phyloP scores from a whole-genome alignment of 2,797 vertebrate species.

The Poecile montanus region DNA sequence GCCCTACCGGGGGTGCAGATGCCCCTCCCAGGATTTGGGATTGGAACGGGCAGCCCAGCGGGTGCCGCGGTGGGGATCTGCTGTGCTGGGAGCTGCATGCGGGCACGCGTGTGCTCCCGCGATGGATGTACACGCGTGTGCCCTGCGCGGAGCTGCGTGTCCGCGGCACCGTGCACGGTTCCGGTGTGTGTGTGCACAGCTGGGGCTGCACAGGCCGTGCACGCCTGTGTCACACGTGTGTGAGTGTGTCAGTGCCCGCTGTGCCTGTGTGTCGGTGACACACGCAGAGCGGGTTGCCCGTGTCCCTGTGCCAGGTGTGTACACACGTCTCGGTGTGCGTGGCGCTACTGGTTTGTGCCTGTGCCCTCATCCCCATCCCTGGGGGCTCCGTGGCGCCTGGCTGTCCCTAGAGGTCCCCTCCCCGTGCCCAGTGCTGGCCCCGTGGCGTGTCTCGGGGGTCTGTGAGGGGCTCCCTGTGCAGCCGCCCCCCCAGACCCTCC shows the following conservation, averaged over 20 bases:
- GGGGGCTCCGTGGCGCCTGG: neutral
- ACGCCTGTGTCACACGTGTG: neutral
- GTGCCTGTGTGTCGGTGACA: accelerated
- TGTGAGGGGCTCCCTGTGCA: neutral
- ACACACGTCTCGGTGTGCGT: accelerated
- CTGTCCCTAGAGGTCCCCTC: neutral
- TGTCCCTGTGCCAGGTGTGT: neutral
- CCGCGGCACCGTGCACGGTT: neutral
- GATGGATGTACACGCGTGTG: accelerated
- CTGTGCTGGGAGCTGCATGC: neutral
- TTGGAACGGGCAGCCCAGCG: accelerated
- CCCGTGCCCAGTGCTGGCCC: neutral
- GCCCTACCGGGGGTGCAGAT: neutral
- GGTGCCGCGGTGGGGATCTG: accelerated
- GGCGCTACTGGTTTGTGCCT: neutral
- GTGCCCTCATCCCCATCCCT: neutral
- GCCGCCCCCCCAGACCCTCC: neutral
- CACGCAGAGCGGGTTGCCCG: accelerated
- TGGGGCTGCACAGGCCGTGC: accelerated
- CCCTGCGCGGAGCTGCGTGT: accelerated
- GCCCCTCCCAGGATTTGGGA: accelerated
- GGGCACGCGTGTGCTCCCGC: neutral
- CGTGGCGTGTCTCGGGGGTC: accelerated
- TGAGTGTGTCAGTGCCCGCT: neutral
- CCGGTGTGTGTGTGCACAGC: neutral